phyloP scores from a whole-genome alignment of 2,888 invertebrate genomes.

The Lasioglossum calceatum region DNA sequence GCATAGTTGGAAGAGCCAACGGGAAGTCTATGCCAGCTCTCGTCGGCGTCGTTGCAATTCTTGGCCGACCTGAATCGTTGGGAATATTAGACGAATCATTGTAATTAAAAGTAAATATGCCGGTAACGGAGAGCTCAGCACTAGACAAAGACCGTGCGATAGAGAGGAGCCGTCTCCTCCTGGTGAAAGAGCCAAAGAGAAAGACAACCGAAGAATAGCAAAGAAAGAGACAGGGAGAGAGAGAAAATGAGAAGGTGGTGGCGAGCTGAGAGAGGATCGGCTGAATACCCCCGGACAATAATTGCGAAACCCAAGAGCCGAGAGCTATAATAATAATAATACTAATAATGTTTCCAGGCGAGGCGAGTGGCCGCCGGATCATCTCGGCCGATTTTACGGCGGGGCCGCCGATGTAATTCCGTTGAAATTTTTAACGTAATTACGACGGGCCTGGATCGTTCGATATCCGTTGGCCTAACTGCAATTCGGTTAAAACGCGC shows the following conservation, averaged over 20 bases:
- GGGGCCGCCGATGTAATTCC: constrained; percentile 8
- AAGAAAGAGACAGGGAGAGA: neutral
- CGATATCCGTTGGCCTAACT: neutral
- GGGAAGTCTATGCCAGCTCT: constrained; percentile 5
- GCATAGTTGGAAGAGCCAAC: neutral
- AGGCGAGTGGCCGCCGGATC: neutral
- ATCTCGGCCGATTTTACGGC: neutral
- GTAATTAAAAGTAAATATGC: constrained; percentile 59
- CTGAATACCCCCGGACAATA: constrained; percentile 23
- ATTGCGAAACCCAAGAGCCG: constrained; percentile 29
- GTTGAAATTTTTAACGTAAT: constrained; percentile 33
- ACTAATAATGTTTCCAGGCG: neutral
- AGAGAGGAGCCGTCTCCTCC: neutral
- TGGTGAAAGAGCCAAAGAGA: neutral
- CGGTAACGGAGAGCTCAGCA: neutral
- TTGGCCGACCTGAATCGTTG: constrained; percentile 25
- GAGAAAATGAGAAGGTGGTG: neutral
- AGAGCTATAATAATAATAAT: constrained; percentile 14
- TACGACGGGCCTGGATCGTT: neutral
- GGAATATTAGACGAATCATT: constrained; percentile 41
- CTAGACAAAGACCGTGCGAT: neutral
- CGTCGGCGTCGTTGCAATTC: constrained; percentile 6
- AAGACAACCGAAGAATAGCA: neutral
- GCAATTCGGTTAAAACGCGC: constrained; percentile 19
- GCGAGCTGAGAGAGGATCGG: neutral